phyloP scores from a whole-genome alignment of 2,888 invertebrate genomes.

The Actias luna region DNA sequence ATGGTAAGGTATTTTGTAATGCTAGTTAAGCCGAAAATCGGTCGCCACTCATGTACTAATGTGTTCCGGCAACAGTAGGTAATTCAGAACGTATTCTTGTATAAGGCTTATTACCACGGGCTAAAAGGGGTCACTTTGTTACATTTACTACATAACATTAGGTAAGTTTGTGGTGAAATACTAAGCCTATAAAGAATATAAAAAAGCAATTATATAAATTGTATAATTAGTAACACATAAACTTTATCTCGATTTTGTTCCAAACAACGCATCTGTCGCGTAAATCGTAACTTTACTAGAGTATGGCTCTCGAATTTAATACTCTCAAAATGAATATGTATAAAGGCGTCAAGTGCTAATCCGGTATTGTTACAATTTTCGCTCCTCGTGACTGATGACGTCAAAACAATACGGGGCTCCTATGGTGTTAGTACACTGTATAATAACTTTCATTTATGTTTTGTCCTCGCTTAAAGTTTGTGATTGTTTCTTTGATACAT shows the following conservation, averaged over 20 bases:
- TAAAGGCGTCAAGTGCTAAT: conserved; percentile 79
- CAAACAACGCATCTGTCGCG: conserved; percentile 67
- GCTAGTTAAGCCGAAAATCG: too few relatives aligned
- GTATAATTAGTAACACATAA: neutral
- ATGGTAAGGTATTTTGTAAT: too few relatives aligned
- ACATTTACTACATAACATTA: too few relatives aligned
- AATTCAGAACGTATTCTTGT: too few relatives aligned
- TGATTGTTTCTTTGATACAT: neutral
- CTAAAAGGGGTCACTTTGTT: too few relatives aligned
- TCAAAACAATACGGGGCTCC: conserved; percentile 70
- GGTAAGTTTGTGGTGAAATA: too few relatives aligned
- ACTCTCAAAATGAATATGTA: conserved; percentile 77
- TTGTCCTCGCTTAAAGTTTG: neutral
- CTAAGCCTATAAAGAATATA: too few relatives aligned
- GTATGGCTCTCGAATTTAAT: conserved; percentile 65
- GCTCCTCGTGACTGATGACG: conserved; percentile 71
- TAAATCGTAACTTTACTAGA: conserved; percentile 51
- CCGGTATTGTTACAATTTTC: conserved; percentile 77
- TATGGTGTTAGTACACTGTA: conserved; percentile 52
- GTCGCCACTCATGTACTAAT: too few relatives aligned
- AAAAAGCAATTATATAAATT: too few relatives aligned
- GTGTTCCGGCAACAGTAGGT: too few relatives aligned
- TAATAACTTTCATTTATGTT: neutral
- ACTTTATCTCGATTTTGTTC: conserved; percentile 29
- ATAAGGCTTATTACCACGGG: too few relatives aligned